Conservation (phyloP, 2,113 vertebrate species). For the Myxocyprinus asiaticus region DNA sequence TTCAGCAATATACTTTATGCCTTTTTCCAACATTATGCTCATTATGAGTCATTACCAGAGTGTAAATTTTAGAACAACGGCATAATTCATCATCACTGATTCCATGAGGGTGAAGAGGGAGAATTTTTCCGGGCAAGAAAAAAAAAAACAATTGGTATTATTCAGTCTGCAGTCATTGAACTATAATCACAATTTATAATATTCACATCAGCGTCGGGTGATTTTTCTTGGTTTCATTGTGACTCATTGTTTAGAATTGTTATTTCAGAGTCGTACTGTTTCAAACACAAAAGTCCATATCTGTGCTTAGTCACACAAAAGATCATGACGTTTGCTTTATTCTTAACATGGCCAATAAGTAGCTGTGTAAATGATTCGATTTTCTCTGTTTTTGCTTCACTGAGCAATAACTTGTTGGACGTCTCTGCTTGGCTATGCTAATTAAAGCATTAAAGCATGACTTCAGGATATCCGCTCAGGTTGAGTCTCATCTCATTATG, state of each 20-base stretch:
- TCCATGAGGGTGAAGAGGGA: background rate
- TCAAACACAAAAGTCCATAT: background rate
- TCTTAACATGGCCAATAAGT: background rate
- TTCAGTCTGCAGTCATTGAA: background rate
- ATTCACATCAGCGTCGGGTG: background rate
- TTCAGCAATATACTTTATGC: slow-evolving; percentile 18
- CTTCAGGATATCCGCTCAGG: slow-evolving; percentile 48
- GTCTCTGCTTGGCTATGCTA: slow-evolving; percentile 50
- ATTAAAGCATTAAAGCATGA: slow-evolving; percentile 52
- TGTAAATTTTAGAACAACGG: slow-evolving; percentile 9
- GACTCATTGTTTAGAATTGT: background rate
- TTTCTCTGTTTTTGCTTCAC: slow-evolving; percentile 11
- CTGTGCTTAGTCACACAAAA: background rate
- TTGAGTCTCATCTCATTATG: slow-evolving; percentile 46
- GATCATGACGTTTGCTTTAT: too few relatives aligned
- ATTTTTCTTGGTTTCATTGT: background rate
- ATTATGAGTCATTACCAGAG: slow-evolving; percentile 23
- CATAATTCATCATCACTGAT: slow-evolving; percentile 19
- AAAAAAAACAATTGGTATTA: background rate
- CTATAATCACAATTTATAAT: background rate
- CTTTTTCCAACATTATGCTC: background rate
- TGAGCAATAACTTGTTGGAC: slow-evolving; percentile 35
- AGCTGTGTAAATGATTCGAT: slow-evolving; percentile 46
- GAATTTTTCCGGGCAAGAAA: background rate
- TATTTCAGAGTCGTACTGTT: background rate